A percentile compares a stretch with the other conserved stretches of the same genome.
phyloP scores from a whole-genome alignment of 2,113 vertebrate genomes.

The Zeus faber region DNA sequence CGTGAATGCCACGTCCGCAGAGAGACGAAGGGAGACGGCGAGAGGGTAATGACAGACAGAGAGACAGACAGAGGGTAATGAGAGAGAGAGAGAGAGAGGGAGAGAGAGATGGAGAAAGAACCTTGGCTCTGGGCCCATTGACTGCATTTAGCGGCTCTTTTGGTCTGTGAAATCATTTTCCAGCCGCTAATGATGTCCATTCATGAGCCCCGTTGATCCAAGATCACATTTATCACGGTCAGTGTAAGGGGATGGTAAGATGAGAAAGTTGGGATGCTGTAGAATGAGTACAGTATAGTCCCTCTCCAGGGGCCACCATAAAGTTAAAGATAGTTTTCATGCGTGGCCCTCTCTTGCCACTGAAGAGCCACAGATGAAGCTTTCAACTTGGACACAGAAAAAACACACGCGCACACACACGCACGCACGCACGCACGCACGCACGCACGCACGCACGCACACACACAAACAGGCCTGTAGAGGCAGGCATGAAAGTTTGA shows the following conservation, averaged over 20 bases:
- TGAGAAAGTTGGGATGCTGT: constrained; percentile 6
- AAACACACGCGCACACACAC: too few relatives aligned
- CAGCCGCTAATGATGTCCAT: constrained; percentile 33
- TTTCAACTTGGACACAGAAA: too few relatives aligned
- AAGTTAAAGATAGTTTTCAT: constrained; percentile 5
- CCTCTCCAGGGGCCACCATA: constrained; percentile 7
- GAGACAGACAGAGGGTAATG: not conserved
- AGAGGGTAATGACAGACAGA: not conserved
- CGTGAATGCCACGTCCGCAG: constrained; percentile 42
- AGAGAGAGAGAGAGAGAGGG: not conserved
- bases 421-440: too few relatives aligned
- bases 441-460: too few relatives aligned
- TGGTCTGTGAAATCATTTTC: constrained; percentile 36
- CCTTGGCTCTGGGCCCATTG: constrained; percentile 23
- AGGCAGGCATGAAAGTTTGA: constrained; percentile 53
- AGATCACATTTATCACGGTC: constrained; percentile 1
- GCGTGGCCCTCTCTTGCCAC: too few relatives aligned
- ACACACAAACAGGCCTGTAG: too few relatives aligned
- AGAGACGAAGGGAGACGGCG: constrained; percentile 8
- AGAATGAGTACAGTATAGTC: constrained; percentile 1
- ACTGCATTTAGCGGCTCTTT: constrained; percentile 36
- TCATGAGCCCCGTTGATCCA: constrained; percentile 9
- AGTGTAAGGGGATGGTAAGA: not conserved
- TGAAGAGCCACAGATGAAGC: too few relatives aligned
- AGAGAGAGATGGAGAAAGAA: not conserved